phyloP scores from a whole-genome alignment of 2,113 vertebrate species.

The Glaucomys volans region DNA sequence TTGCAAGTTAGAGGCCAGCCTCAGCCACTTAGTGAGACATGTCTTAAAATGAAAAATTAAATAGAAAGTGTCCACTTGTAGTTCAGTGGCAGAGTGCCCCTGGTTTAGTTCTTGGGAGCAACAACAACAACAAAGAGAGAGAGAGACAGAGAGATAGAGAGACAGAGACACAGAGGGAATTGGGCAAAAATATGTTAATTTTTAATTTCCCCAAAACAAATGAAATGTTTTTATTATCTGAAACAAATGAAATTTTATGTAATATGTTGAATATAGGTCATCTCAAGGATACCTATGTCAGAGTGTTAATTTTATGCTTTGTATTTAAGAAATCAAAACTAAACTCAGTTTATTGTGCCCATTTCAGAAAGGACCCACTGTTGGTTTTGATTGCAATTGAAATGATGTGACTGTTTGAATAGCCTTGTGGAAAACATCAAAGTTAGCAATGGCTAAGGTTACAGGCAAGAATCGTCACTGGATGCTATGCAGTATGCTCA shows the following conservation, averaged over 20 bases:
- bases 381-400: not conserved
- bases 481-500: not conserved
- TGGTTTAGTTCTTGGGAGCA: too few relatives aligned
- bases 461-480: not conserved
- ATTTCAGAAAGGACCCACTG: not conserved
- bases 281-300: not conserved
- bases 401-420: slow-evolving; percentile 22
- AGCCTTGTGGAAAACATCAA: not conserved
- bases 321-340: slow-evolving; percentile 11
- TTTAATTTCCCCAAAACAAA: slow-evolving; percentile 11
- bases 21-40: too few relatives aligned
- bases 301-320: not conserved
- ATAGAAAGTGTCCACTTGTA: too few relatives aligned
- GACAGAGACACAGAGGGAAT: not conserved
- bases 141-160: too few relatives aligned
- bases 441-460: not conserved
- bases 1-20: too few relatives aligned
- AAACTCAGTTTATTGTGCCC: not conserved
- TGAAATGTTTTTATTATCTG: not conserved
- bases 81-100: too few relatives aligned
- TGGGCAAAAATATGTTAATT: not conserved
- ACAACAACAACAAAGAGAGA: too few relatives aligned
- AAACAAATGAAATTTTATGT: slow-evolving; percentile 1
- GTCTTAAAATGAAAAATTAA: too few relatives aligned
- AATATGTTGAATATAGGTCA: not conserved